phyloP scores from a whole-genome alignment of 1,140 invertebrate species.

The Ceratina australensis region DNA sequence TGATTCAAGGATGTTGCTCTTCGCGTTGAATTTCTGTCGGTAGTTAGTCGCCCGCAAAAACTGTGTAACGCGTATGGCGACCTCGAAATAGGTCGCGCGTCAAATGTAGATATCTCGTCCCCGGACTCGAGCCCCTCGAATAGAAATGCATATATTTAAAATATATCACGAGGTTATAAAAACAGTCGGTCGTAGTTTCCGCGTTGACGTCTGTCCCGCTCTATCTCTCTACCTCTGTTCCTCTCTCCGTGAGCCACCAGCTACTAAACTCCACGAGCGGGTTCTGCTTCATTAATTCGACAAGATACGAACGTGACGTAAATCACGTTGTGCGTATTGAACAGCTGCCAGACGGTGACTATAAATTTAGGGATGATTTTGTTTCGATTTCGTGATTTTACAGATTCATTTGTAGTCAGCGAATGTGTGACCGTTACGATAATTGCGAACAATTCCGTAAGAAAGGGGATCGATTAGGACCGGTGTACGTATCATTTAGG shows the following conservation, averaged over 20 bases:
- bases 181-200: neutral
- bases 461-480: neutral
- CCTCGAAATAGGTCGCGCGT: constrained; percentile 24
- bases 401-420: too few relatives aligned
- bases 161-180: constrained; percentile 6
- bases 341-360: neutral
- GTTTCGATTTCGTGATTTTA: neutral
- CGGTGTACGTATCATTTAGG: neutral
- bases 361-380: neutral
- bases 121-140: neutral
- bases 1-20: too few relatives aligned
- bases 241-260: neutral
- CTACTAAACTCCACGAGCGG: constrained; percentile 9
- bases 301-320: constrained; percentile 21
- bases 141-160: constrained; percentile 27
- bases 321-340: constrained; percentile 20
- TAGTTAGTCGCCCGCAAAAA: constrained; percentile 26
- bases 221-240: neutral
- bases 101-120: constrained; percentile 11
- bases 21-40: constrained; percentile 1
- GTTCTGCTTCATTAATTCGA: constrained; percentile 37
- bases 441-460: neutral
- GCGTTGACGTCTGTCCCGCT: neutral
- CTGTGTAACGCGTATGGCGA: constrained; percentile 12
- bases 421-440: neutral